phyloP scores from a whole-genome alignment of 2,888 invertebrate species.

The Brenthis ino region DNA sequence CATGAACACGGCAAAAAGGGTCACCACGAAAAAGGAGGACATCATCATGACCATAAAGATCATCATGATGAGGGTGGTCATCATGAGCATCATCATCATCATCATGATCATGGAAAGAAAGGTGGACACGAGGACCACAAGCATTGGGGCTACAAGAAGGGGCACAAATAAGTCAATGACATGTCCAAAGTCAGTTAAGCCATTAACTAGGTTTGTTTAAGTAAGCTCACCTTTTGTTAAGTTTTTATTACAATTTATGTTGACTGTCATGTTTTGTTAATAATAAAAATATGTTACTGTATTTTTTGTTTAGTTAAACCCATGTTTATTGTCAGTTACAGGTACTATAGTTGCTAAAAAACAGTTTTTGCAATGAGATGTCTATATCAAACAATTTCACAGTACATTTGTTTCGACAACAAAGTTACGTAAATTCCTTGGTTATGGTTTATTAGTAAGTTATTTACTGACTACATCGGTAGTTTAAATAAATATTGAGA shows the following conservation, averaged over 20 bases:
- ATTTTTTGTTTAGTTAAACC: conserved; percentile 18
- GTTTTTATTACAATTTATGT: conserved; percentile 54
- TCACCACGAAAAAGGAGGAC: conserved; percentile 89
- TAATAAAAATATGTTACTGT: conserved; percentile 48
- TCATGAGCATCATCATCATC: conserved; percentile 89
- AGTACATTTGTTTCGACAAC: conserved; percentile 75
- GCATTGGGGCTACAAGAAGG: conserved; percentile 87
- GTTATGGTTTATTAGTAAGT: conserved; percentile 68
- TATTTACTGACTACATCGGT: conserved; percentile 71
- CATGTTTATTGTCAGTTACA: background rate
- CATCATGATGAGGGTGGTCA: conserved; percentile 90
- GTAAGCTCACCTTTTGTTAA: conserved; percentile 51
- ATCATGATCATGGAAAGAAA: conserved; percentile 88
- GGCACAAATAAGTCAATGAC: conserved; percentile 59
- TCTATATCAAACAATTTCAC: conserved; percentile 45
- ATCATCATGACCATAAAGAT: conserved; percentile 90
- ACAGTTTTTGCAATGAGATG: conserved; percentile 5
- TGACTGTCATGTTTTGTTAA: conserved; percentile 68
- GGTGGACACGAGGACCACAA: conserved; percentile 90
- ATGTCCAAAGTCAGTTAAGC: conserved; percentile 54
- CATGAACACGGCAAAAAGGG: conserved; percentile 92
- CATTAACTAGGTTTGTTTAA: conserved; percentile 61
- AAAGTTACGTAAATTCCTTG: conserved; percentile 77
- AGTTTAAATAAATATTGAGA: conserved; percentile 70
- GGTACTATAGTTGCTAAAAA: background rate